Percentiles rank a stretch among this genome's conserved stretches.
phyloP scores from a whole-genome alignment of 2,113 vertebrate species.

The Cavia porcellus region DNA sequence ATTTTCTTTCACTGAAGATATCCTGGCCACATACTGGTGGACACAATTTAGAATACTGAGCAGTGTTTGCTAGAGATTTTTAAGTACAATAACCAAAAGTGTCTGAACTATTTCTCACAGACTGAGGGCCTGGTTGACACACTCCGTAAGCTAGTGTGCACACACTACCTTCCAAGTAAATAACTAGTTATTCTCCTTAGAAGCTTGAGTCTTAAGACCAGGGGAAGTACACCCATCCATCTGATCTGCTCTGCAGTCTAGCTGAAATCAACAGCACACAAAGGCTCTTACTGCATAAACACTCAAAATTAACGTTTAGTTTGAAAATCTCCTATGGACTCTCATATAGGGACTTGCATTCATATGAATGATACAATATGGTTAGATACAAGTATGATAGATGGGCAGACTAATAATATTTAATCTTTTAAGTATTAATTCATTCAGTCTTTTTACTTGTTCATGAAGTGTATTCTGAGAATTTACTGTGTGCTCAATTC shows the following conservation, averaged over 20 bases:
- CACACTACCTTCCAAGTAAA: background rate
- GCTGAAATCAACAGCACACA: background rate
- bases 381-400: background rate
- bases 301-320: constrained; percentile 44
- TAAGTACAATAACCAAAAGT: constrained; percentile 24
- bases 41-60: background rate
- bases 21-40: background rate
- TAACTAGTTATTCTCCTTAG: background rate
- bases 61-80: constrained; percentile 35
- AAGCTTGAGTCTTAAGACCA: background rate
- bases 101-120: background rate
- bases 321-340: background rate
- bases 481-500: background rate
- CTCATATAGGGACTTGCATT: constrained; percentile 9
- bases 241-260: background rate
- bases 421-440: background rate
- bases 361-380: background rate
- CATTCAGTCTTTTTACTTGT: background rate
- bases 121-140: background rate
- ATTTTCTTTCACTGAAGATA: background rate
- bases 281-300: background rate
- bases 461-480: background rate
- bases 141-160: background rate
- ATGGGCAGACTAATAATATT: background rate
- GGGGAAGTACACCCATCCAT: background rate